Evolutionary conservation across 2,797 vertebrate genomes (phyloP).

Genomic region (Acanthornis magna): DNA sequence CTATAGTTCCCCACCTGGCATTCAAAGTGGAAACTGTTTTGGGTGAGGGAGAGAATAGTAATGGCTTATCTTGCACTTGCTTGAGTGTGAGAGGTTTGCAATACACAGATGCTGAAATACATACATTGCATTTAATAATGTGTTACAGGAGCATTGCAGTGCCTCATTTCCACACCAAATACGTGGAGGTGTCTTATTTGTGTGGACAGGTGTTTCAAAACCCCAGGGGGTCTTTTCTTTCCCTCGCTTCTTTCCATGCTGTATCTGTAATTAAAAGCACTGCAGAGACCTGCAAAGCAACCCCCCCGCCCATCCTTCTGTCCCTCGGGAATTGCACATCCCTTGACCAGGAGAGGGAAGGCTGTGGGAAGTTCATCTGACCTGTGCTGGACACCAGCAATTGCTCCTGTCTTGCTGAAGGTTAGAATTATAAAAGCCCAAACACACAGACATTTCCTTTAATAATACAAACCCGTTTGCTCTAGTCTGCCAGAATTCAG

Average conservation of each 20-base stretch:
- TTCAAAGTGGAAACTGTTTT: slow-evolving; percentile 36
- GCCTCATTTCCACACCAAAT: background rate
- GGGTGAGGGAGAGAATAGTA: slow-evolving; percentile 33
- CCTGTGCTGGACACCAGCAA: background rate
- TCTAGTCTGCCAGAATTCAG: slow-evolving; percentile 48
- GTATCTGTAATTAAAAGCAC: slow-evolving; percentile 29
- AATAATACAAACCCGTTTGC: slow-evolving; percentile 31
- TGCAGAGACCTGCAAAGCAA: background rate
- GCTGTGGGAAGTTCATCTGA: background rate
- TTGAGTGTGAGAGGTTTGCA: background rate
- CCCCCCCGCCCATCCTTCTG: background rate
- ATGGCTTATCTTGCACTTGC: slow-evolving; percentile 5
- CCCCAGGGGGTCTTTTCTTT: background rate
- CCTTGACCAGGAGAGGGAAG: background rate
- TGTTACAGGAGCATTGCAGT: background rate
- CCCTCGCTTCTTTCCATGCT: too few relatives aligned
- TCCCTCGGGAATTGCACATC: fast-evolving
- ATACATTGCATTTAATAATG: background rate
- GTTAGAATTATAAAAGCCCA: background rate
- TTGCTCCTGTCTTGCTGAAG: background rate
- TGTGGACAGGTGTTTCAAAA: slow-evolving; percentile 20
- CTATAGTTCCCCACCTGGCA: slow-evolving; percentile 57
- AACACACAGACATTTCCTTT: slow-evolving; percentile 29
- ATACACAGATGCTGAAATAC: background rate
- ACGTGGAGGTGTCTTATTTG: background rate